Evolutionary conservation across 2,113 vertebrate species (phyloP).

Genomic region (Barnardius zonarius): DNA sequence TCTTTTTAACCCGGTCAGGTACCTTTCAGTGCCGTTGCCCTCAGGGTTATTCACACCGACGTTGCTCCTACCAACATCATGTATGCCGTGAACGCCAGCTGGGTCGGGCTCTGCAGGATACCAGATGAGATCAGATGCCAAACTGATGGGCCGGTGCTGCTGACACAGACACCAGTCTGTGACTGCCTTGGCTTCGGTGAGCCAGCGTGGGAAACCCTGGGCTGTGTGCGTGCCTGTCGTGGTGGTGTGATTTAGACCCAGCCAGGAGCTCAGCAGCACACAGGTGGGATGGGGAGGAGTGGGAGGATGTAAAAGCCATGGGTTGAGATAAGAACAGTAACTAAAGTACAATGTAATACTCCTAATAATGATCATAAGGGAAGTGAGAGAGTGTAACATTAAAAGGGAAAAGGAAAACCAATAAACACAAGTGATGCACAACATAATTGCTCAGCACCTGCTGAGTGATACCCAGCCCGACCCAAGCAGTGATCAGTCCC

Average conservation of each 20-base stretch:
- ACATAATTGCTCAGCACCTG: background rate
- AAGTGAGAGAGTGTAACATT: background rate
- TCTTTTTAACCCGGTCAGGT: slow-evolving; percentile 72
- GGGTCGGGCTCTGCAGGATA: slow-evolving; percentile 90
- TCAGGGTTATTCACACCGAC: slow-evolving; percentile 85
- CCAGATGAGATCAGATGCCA: slow-evolving; percentile 78
- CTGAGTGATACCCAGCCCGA: background rate
- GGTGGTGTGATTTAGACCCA: background rate
- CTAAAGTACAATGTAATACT: background rate
- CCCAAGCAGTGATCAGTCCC: background rate
- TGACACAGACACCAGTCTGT: slow-evolving; percentile 86
- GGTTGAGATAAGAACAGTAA: background rate
- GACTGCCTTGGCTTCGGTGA: slow-evolving; percentile 91
- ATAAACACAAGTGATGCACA: background rate
- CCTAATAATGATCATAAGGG: background rate
- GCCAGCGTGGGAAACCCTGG: background rate
- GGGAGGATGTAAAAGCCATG: background rate
- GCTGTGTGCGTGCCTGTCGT: fast-evolving
- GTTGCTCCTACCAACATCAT: slow-evolving; percentile 87
- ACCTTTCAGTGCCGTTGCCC: slow-evolving; percentile 80
- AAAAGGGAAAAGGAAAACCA: background rate
- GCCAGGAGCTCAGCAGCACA: background rate
- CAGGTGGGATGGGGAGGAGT: background rate
- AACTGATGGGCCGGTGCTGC: slow-evolving; percentile 77
- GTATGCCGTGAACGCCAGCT: slow-evolving; percentile 84